phyloP scores from a whole-genome alignment of 2,113 vertebrate genomes.

The Lagopus leucura region DNA sequence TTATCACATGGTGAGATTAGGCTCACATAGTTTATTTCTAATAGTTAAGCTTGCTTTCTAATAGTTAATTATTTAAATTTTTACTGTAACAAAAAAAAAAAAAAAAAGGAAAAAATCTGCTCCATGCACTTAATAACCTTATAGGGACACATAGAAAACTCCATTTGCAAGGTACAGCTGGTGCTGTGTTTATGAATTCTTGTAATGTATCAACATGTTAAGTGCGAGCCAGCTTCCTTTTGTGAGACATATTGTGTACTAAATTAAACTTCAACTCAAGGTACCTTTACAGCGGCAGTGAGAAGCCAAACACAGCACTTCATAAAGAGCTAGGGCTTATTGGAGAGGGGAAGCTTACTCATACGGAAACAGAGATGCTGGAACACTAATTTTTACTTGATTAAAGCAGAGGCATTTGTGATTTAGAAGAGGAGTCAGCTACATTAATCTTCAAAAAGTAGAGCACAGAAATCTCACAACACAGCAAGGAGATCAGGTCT shows the following conservation, averaged over 20 bases:
- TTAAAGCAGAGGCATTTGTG: background rate
- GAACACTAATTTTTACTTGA: constrained; percentile 30
- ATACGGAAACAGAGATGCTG: background rate
- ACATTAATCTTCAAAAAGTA: background rate
- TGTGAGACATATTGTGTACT: background rate
- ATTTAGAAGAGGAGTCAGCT: background rate
- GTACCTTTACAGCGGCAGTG: background rate
- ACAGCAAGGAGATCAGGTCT: background rate
- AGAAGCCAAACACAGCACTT: constrained; percentile 38
- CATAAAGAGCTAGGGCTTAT: constrained; percentile 3
- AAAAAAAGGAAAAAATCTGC: background rate
- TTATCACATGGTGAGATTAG: background rate
- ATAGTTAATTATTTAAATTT: background rate
- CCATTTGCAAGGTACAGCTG: background rate
- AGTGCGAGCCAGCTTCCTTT: background rate
- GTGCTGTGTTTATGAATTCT: background rate
- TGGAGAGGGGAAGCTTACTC: background rate
- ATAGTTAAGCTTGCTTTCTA: background rate
- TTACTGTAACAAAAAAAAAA: background rate
- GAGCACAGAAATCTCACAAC: background rate
- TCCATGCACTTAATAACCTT: background rate
- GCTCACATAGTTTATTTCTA: background rate
- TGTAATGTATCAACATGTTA: background rate
- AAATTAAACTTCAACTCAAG: constrained; percentile 12
- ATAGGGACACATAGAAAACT: background rate